Conservation (phyloP, 2,797 vertebrate species). For the Diceros bicornis region DNA sequence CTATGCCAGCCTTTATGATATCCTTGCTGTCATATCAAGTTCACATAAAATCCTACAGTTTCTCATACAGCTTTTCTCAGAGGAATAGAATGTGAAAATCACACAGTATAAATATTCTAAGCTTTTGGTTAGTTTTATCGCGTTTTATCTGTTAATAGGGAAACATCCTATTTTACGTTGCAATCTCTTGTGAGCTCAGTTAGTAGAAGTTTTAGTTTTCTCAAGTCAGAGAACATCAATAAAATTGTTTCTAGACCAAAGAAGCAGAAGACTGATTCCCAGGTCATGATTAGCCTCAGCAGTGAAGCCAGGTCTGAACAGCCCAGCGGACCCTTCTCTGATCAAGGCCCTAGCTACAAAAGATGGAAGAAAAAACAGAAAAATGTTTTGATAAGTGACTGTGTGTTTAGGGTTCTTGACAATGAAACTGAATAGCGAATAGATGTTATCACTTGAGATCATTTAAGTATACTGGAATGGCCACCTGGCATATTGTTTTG, state of each 20-base stretch:
- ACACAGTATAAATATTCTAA: neutral
- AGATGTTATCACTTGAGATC: neutral
- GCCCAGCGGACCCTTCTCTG: neutral
- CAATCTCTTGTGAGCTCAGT: neutral
- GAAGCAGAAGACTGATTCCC: neutral
- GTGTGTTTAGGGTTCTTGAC: neutral
- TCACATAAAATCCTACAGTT: neutral
- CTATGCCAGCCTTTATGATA: neutral
- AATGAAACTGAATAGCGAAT: neutral
- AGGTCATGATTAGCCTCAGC: neutral
- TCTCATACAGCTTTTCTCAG: neutral
- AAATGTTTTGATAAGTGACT: neutral
- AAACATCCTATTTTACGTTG: neutral
- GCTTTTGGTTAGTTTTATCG: neutral
- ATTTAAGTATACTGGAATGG: neutral
- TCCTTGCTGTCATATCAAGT: neutral
- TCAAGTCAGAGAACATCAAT: neutral
- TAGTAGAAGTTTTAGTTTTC: neutral
- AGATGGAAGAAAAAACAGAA: neutral
- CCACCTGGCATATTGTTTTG: neutral
- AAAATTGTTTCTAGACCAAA: neutral
- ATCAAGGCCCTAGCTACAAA: neutral
- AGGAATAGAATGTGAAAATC: neutral
- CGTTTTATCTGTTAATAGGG: neutral
- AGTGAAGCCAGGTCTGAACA: neutral